Evolutionary conservation across 2,113 vertebrate species (phyloP).

Genomic region (Stegostoma tigrinum): DNA sequence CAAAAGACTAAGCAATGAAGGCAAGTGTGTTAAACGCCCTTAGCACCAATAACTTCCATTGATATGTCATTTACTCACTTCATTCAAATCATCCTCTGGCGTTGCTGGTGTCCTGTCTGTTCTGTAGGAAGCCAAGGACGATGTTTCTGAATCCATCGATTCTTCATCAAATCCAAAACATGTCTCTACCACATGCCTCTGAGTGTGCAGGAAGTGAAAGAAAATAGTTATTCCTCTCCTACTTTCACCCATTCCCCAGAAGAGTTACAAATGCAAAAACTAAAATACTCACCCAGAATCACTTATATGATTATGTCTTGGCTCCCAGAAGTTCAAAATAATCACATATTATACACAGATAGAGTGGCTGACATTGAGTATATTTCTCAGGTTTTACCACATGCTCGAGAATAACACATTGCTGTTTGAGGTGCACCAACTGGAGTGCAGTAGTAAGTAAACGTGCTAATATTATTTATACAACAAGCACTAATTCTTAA

Average conservation of each 20-base stretch:
- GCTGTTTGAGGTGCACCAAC: too few relatives aligned
- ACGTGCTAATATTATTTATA: too few relatives aligned
- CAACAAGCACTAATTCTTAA: too few relatives aligned
- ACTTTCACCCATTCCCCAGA: neutral
- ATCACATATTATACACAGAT: too few relatives aligned
- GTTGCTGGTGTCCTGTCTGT: slow-evolving; percentile 93
- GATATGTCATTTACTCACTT: slow-evolving; percentile 53
- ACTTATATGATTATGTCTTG: too few relatives aligned
- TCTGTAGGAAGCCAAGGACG: slow-evolving; percentile 86
- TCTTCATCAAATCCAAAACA: slow-evolving; percentile 93
- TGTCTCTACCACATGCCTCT: slow-evolving; percentile 90
- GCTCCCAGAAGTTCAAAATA: too few relatives aligned
- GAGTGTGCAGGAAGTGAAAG: neutral
- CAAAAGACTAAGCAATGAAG: too few relatives aligned
- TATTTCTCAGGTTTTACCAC: too few relatives aligned
- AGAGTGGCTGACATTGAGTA: too few relatives aligned
- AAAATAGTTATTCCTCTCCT: neutral
- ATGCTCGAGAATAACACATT: too few relatives aligned
- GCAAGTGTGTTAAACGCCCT: neutral
- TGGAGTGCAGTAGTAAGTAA: too few relatives aligned
- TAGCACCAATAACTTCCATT: neutral
- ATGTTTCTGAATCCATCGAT: slow-evolving; percentile 94
- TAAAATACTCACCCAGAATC: neutral
- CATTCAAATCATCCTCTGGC: slow-evolving; percentile 85
- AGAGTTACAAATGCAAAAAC: neutral